Evolutionary conservation across 2,113 vertebrate genomes (phyloP).

Genomic region (Todiramphus saurophagus): DNA sequence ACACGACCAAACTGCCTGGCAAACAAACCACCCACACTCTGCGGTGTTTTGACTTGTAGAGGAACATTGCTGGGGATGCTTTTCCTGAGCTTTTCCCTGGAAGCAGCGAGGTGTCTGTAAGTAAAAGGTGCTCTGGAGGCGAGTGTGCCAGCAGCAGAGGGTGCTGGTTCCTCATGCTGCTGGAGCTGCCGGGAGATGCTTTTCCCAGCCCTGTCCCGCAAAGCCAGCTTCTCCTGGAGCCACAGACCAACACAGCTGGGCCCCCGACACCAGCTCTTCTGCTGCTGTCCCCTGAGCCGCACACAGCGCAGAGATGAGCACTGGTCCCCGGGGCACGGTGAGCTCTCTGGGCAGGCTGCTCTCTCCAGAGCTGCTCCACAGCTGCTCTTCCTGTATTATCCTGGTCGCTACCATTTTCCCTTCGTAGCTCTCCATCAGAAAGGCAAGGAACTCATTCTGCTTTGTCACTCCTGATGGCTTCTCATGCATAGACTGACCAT

Average conservation of each 20-base stretch:
- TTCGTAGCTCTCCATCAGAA: not conserved
- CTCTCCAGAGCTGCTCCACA: not conserved
- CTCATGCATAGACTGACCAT: not conserved
- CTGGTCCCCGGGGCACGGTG: not conserved
- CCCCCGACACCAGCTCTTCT: not conserved
- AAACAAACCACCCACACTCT: not conserved
- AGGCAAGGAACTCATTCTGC: not conserved
- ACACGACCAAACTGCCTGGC: not conserved
- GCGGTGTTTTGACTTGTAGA: not conserved
- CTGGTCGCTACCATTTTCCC: not conserved
- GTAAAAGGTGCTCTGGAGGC: not conserved
- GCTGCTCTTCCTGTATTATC: not conserved
- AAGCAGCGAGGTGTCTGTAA: rapidly evolving
- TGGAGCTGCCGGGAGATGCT: not conserved
- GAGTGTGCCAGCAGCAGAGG: constrained; percentile 38
- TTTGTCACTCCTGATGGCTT: not conserved
- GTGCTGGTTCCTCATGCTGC: constrained; percentile 13
- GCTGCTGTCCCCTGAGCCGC: not conserved
- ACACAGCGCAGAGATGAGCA: not conserved
- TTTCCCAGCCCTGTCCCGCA: not conserved
- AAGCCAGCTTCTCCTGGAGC: not conserved
- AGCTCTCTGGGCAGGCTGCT: not conserved
- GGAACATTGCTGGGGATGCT: not conserved
- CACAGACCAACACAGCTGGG: rapidly evolving
- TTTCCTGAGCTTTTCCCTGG: not conserved